A percentile compares a stretch with the other conserved stretches of the same genome.
phyloP scores from a whole-genome alignment of 2,797 vertebrate species.

The Syngnathus rostellatus region DNA sequence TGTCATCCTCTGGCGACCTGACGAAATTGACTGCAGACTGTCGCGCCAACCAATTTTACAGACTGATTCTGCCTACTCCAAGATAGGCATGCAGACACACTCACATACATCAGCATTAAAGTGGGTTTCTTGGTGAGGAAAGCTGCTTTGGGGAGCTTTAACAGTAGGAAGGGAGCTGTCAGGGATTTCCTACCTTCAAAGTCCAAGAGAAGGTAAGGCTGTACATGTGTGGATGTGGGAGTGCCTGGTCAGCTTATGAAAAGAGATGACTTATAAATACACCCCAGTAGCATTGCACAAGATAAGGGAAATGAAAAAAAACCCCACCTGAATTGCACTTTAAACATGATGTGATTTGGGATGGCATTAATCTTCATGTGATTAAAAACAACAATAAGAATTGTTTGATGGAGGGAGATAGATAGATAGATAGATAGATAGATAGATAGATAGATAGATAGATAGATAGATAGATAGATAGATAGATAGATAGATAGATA shows the following conservation, averaged over 20 bases:
- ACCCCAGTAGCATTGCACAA: not conserved
- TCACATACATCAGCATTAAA: conserved; percentile 24
- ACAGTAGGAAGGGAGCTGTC: conserved; percentile 43
- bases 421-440: no score
- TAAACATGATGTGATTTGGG: no score
- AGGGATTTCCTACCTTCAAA: conserved; percentile 40
- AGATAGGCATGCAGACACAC: conserved; percentile 16
- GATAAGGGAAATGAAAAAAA: no score
- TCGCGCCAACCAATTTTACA: conserved; percentile 20
- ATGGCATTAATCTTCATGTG: no score
- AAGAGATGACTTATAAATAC: not conserved
- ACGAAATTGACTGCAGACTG: conserved; percentile 11
- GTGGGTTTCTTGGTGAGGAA: conserved; percentile 36
- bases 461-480: no score
- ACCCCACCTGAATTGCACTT: no score
- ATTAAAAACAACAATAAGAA: no score
- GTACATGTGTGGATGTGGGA: not conserved
- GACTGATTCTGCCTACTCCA: conserved; percentile 32
- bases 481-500: no score
- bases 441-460: no score
- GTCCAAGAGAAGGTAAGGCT: conserved; percentile 17
- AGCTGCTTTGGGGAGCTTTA: conserved; percentile 44
- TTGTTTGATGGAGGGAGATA: no score
- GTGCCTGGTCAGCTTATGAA: not conserved
- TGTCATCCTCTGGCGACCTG: conserved; percentile 13